Evolutionary conservation across 2,888 invertebrate genomes (phyloP).

Genomic region (Hemistola chrysoprasaria): DNA sequence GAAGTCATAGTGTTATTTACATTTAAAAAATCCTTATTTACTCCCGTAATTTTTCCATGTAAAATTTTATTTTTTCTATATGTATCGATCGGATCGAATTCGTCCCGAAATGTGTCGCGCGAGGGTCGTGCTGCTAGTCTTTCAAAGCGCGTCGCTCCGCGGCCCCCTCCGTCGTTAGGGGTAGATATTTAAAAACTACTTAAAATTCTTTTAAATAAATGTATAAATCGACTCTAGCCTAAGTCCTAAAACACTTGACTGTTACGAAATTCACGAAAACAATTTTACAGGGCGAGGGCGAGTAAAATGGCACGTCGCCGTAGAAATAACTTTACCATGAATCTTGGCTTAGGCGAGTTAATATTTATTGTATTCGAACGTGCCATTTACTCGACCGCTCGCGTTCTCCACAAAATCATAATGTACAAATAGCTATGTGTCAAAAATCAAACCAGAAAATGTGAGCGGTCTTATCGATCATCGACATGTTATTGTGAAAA

Average conservation of each 20-base stretch:
- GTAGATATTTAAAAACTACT: slow-evolving; percentile 18
- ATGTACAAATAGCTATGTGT: slow-evolving; percentile 66
- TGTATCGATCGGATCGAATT: slow-evolving; percentile 43
- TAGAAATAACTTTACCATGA: too few species aligned
- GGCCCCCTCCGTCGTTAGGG: too few species aligned
- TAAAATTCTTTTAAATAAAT: too few species aligned
- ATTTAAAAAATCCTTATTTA: slow-evolving; percentile 47
- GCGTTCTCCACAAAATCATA: slow-evolving; percentile 39
- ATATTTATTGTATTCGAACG: background rate
- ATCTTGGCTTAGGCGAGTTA: too few species aligned
- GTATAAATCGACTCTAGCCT: slow-evolving; percentile 24
- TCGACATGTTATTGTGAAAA: slow-evolving; percentile 11
- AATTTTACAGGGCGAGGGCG: background rate
- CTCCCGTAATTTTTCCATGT: slow-evolving; percentile 24
- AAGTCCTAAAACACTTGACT: background rate
- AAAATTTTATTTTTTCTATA: slow-evolving; percentile 31
- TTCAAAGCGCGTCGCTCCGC: slow-evolving; percentile 44
- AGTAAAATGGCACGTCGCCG: slow-evolving; percentile 2
- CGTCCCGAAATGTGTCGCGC: slow-evolving; percentile 45
- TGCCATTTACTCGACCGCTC: background rate
- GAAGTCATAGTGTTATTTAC: slow-evolving; percentile 50
- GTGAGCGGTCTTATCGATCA: slow-evolving; percentile 22
- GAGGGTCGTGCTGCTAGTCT: slow-evolving; percentile 51
- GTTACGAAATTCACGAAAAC: background rate
- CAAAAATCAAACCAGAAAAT: slow-evolving; percentile 47